Conservation (phyloP, 2,797 vertebrate species). For the Meda fulgida region DNA sequence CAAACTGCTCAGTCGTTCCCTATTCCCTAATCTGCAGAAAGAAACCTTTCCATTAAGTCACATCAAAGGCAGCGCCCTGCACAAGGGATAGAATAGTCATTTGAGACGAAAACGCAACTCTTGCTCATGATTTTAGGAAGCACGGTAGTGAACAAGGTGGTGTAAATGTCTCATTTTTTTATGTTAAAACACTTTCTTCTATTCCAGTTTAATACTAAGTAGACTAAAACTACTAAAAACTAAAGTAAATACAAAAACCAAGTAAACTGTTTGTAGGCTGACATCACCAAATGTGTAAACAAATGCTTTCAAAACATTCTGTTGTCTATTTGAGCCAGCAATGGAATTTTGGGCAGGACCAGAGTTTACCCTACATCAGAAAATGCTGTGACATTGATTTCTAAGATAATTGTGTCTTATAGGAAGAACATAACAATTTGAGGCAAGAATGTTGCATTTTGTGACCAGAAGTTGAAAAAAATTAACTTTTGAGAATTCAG, state of each 20-base stretch:
- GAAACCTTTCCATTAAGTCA: conserved; percentile 60
- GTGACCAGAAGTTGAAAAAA: background rate
- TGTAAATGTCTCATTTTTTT: background rate
- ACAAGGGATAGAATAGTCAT: conserved; percentile 46
- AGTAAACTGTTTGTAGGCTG: background rate
- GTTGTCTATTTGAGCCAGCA: background rate
- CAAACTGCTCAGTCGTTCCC: conserved; percentile 46
- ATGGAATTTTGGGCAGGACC: background rate
- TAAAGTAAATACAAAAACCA: background rate
- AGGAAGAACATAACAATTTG: background rate
- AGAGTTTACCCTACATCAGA: background rate
- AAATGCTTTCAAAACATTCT: background rate
- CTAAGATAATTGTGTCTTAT: background rate
- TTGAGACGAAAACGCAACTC: conserved; percentile 35
- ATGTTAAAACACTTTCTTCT: background rate
- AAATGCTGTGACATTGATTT: background rate
- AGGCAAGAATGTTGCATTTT: background rate
- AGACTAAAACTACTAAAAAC: too few species aligned
- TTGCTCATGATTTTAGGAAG: conserved; percentile 34
- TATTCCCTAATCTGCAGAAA: conserved; percentile 61
- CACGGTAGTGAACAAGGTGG: conserved; percentile 13
- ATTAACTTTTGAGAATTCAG: background rate
- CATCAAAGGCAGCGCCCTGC: conserved; percentile 56
- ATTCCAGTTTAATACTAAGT: background rate
- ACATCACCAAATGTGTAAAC: background rate